Evolutionary conservation across 2,797 vertebrate genomes (phyloP).

Genomic region (Morelia viridis): DNA sequence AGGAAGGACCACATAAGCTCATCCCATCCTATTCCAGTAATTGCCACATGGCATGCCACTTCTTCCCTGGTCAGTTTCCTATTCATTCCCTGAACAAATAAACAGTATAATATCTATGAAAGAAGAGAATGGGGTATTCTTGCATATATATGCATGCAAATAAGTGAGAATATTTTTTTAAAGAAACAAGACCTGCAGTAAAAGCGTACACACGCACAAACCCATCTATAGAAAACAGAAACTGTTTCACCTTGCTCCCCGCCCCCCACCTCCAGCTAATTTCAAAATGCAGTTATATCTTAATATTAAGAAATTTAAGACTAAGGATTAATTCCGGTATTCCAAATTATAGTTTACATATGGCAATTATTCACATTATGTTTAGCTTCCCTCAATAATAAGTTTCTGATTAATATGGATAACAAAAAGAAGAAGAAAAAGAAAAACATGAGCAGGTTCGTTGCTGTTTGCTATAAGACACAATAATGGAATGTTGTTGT

Average conservation of each 20-base stretch:
- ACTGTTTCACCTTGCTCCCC: neutral
- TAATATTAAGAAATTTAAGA: neutral
- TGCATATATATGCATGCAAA: neutral
- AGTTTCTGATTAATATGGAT: conserved; percentile 16
- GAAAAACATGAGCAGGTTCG: conserved; percentile 60
- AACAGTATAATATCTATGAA: neutral
- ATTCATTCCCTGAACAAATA: neutral
- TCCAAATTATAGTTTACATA: neutral
- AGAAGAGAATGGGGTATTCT: neutral
- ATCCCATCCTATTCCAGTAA: neutral
- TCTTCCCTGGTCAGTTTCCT: neutral
- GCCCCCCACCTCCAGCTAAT: neutral
- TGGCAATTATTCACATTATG: conserved; percentile 10
- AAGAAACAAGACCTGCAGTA: neutral
- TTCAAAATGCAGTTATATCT: neutral
- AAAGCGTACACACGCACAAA: neutral
- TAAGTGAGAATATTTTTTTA: neutral
- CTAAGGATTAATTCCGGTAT: neutral
- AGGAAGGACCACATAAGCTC: neutral
- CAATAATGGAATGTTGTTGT: conserved; percentile 70
- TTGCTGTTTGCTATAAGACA: conserved; percentile 62
- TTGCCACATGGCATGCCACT: neutral
- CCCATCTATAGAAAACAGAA: neutral
- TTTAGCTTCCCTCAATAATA: conserved; percentile 34
- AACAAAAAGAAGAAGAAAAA: conserved; percentile 35